These are phyloP conservation scores for Tyria jacobaeae DNA, from an alignment of 2,888 invertebrate genomes.

Conservation along the genomic window DNA sequence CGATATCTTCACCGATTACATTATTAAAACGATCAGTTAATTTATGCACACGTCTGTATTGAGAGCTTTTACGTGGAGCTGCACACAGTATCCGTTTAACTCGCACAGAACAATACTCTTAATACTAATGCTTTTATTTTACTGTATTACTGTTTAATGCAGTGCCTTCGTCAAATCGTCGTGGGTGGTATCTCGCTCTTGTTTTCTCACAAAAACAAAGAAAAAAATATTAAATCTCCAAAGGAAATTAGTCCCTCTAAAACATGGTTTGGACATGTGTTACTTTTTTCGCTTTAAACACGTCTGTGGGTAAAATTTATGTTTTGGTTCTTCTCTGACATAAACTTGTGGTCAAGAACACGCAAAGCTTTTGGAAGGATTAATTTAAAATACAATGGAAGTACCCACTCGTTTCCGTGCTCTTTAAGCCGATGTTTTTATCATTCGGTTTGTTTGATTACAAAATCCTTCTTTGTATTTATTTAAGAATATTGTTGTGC, in stretches of 20 bases:
- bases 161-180: constrained; percentile 66
- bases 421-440: constrained; percentile 53
- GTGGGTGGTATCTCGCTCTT: constrained; percentile 81
- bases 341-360: constrained; percentile 74
- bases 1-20: constrained; percentile 9
- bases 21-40: constrained; percentile 16
- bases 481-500: constrained; percentile 73
- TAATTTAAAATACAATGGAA: constrained; percentile 63
- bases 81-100: constrained; percentile 43
- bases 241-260: constrained; percentile 85
- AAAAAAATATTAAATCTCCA: constrained; percentile 72
- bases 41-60: constrained; percentile 41
- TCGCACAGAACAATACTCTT: constrained; percentile 48
- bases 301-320: constrained; percentile 81
- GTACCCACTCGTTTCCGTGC: constrained; percentile 38
- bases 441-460: constrained; percentile 72
- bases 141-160: constrained; percentile 53
- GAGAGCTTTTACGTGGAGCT: constrained; percentile 26
- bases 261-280: constrained; percentile 83
- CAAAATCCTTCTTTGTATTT: constrained; percentile 68
- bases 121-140: constrained; percentile 61
- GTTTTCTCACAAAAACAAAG: constrained; percentile 70
- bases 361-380: constrained; percentile 63
- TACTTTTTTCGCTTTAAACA: constrained; percentile 85
- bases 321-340: constrained; percentile 71